Percentiles rank a stretch among this genome's conserved stretches.
phyloP scores from a whole-genome alignment of 2,113 vertebrate species.

The Mirza zaza region DNA sequence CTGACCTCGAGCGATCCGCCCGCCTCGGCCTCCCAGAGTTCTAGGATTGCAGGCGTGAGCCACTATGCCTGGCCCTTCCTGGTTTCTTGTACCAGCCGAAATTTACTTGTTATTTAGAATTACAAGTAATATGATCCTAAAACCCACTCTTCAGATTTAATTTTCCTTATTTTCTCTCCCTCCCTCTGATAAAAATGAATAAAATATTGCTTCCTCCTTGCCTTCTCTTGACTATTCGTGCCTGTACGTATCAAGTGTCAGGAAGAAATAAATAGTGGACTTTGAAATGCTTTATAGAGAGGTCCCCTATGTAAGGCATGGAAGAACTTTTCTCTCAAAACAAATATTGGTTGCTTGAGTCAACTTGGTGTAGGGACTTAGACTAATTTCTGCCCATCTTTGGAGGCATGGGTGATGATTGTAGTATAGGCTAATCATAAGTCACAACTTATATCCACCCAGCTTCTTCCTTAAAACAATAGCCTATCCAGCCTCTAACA shows the following conservation, averaged over 20 bases:
- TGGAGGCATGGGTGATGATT: neutral
- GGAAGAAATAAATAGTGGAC: rapidly evolving
- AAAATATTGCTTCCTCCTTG: neutral
- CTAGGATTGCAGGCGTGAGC: no score
- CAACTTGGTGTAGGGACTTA: neutral
- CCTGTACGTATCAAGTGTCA: rapidly evolving
- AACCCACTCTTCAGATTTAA: neutral
- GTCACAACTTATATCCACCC: neutral
- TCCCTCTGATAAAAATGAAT: neutral
- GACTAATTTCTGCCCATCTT: neutral
- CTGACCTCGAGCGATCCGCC: no score
- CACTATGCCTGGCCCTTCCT: no score
- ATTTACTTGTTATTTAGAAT: neutral
- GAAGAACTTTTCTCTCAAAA: neutral
- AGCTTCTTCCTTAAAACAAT: neutral
- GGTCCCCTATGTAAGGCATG: neutral
- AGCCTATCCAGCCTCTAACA: neutral
- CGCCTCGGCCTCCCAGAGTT: no score
- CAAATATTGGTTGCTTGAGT: neutral
- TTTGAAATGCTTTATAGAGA: neutral
- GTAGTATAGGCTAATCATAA: neutral
- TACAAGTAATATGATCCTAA: neutral
- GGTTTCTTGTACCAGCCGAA: neutral
- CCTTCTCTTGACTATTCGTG: neutral
- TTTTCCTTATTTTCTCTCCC: neutral